phyloP scores from a whole-genome alignment of 2,113 vertebrate genomes.

The Lichenostomus cassidix region DNA sequence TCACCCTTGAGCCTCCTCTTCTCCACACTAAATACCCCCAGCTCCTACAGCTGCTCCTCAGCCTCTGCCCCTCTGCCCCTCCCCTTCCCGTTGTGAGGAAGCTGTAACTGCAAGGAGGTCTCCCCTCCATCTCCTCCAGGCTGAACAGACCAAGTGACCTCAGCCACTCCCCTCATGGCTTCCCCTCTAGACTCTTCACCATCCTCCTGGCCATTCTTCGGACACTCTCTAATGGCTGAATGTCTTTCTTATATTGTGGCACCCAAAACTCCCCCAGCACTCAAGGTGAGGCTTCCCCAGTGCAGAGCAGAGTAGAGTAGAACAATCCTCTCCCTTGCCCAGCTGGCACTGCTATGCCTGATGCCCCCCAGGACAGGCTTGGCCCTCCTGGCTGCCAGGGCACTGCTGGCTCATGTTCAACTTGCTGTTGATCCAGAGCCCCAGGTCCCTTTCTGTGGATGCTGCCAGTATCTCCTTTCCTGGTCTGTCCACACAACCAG shows the following conservation, averaged over 20 bases:
- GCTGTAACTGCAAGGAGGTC: not conserved
- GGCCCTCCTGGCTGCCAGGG: not conserved
- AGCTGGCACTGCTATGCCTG: fast-evolving
- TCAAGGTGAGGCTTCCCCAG: fast-evolving
- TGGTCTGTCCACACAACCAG: not conserved
- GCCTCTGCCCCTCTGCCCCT: not conserved
- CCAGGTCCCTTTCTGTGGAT: not conserved
- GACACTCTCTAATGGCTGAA: not conserved
- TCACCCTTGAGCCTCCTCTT: not conserved
- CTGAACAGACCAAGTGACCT: not conserved
- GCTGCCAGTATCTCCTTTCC: no score
- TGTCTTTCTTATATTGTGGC: not conserved
- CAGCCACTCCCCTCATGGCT: not conserved
- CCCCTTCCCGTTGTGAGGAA: not conserved
- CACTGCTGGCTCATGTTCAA: not conserved
- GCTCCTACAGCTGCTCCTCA: not conserved
- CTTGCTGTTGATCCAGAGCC: fast-evolving
- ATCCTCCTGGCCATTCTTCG: not conserved
- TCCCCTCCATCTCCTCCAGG: not conserved
- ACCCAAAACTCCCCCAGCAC: not conserved
- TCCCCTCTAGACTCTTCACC: not conserved
- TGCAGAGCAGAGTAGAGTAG: fast-evolving
- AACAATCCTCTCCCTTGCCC: not conserved
- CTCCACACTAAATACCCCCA: not conserved
- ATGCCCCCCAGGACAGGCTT: not conserved